Evolutionary conservation across 2,113 vertebrate genomes (phyloP).

Genomic region (Synchiropus splendidus): DNA sequence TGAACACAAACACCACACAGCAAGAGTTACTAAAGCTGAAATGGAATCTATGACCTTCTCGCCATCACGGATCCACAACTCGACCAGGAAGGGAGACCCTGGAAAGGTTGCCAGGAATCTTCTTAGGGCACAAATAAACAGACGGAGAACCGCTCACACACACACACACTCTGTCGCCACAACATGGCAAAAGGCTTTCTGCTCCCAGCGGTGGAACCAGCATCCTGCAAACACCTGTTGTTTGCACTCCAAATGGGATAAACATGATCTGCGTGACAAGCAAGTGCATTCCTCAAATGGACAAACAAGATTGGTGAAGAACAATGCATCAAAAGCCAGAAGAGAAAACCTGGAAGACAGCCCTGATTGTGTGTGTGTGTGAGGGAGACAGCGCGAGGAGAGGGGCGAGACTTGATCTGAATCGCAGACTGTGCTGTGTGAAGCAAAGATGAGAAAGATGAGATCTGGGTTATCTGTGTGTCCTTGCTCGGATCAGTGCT

Average conservation of each 20-base stretch:
- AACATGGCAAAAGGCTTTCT: too few species aligned
- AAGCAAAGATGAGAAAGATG: constrained; percentile 30
- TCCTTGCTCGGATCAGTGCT: constrained; percentile 16
- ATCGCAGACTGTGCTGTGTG: constrained; percentile 25
- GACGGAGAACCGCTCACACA: too few species aligned
- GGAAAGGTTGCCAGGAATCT: too few species aligned
- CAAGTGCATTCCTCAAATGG: constrained; percentile 8
- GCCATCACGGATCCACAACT: too few species aligned
- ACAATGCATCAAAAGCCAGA: constrained; percentile 6
- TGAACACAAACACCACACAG: too few species aligned
- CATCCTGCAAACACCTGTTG: constrained; percentile 18
- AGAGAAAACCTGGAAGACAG: constrained; percentile 18
- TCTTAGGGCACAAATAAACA: too few species aligned
- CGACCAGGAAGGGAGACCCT: too few species aligned
- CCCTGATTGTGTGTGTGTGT: not conserved
- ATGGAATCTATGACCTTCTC: too few species aligned
- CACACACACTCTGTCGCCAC: too few species aligned
- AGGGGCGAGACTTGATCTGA: constrained; percentile 8
- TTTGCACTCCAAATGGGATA: constrained; percentile 14
- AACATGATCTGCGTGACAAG: constrained; percentile 12
- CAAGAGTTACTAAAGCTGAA: too few species aligned
- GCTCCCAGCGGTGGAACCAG: too few species aligned
- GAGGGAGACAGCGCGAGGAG: constrained; percentile 1
- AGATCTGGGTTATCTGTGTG: constrained; percentile 44
- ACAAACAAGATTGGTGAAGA: constrained; percentile 28